Evolutionary conservation across 2,888 invertebrate species (phyloP).

Genomic region (Erynnis tages): DNA sequence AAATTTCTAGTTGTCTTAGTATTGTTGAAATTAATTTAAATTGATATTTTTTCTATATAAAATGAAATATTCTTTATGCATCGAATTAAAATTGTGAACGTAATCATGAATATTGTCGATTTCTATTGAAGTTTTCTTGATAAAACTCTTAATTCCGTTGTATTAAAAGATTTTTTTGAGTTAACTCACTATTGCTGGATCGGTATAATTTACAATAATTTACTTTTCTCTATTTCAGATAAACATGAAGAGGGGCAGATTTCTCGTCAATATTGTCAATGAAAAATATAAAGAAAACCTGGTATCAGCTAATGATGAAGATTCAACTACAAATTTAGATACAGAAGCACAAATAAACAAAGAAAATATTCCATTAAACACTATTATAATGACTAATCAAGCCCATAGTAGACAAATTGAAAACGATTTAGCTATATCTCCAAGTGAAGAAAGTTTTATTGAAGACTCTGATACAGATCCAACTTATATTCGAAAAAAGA

Average conservation of each 20-base stretch:
- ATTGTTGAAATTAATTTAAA: slow-evolving; percentile 16
- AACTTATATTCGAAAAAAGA: no score
- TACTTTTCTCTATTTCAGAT: not conserved
- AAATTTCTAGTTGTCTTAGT: slow-evolving; percentile 16
- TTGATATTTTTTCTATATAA: not conserved
- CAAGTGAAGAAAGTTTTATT: no score
- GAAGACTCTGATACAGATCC: no score
- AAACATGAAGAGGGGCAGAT: not conserved
- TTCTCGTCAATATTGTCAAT: slow-evolving; percentile 5
- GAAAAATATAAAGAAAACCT: not conserved
- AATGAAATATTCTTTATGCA: not conserved
- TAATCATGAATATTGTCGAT: not conserved
- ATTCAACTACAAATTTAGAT: no score
- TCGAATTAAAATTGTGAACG: not conserved
- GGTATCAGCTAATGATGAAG: not conserved
- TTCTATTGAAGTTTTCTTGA: not conserved
- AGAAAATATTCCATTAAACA: no score
- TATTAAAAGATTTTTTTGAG: slow-evolving; percentile 1
- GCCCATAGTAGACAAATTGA: no score
- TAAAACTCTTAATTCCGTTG: not conserved
- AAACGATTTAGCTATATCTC: no score
- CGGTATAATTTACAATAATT: not conserved
- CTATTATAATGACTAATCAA: no score
- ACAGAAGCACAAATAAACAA: no score
- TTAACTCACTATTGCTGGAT: slow-evolving; percentile 11